Evolutionary conservation across 1,140 invertebrate genomes (phyloP).

Genomic region (Leptinotarsa undecemlineata): DNA sequence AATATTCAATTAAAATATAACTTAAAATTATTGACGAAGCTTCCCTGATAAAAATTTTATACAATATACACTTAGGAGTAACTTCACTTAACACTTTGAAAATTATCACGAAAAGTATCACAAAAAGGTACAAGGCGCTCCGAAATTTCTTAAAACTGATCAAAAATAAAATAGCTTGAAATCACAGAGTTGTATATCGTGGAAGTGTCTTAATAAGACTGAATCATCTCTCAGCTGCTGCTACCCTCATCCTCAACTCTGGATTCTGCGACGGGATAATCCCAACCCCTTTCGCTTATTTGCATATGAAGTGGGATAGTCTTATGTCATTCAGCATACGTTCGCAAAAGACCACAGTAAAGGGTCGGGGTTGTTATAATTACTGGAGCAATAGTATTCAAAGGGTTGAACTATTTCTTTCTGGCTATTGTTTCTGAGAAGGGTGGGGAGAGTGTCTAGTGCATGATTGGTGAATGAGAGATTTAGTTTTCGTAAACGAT

Average conservation of each 20-base stretch:
- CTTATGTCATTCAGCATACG: neutral
- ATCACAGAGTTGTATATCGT: conserved; percentile 1
- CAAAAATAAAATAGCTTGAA: neutral
- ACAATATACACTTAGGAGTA: neutral
- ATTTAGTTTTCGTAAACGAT: neutral
- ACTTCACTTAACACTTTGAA: neutral
- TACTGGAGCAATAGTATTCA: conserved; percentile 24
- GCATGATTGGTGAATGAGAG: conserved; percentile 4
- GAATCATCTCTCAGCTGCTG: neutral
- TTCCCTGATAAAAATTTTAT: too few relatives aligned
- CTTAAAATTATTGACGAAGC: too few relatives aligned
- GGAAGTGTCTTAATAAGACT: conserved; percentile 19
- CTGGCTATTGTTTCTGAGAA: neutral
- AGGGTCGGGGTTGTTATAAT: neutral
- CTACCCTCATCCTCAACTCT: conserved; percentile 3
- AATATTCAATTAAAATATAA: too few relatives aligned
- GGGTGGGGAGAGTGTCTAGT: neutral
- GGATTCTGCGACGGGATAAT: neutral
- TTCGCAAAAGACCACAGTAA: neutral
- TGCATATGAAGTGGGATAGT: conserved; percentile 9
- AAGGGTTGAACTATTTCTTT: conserved; percentile 16
- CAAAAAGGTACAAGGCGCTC: neutral
- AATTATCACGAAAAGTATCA: conserved; percentile 13
- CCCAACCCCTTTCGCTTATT: conserved; percentile 18
- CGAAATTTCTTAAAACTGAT: neutral